phyloP scores from a whole-genome alignment of 2,888 invertebrate species.

The Acleris holmiana region DNA sequence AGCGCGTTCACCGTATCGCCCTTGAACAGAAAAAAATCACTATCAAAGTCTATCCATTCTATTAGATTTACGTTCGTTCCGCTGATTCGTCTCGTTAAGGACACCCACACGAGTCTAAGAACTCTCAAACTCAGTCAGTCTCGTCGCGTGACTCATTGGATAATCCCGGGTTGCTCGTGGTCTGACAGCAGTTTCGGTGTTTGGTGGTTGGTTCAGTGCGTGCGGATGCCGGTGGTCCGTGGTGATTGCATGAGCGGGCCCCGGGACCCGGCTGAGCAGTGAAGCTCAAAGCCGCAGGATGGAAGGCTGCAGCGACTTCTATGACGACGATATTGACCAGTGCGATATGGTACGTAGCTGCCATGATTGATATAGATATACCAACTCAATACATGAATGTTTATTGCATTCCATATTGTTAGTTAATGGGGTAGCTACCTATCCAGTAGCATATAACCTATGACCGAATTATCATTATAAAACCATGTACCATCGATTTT shows the following conservation, averaged over 20 bases:
- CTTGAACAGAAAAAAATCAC: constrained; percentile 61
- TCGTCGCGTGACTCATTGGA: constrained; percentile 77
- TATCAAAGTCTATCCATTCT: constrained; percentile 30
- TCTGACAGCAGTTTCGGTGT: constrained; percentile 58
- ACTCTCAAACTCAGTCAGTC: constrained; percentile 54
- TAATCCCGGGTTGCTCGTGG: constrained; percentile 66
- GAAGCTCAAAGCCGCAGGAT: constrained; percentile 72
- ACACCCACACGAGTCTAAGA: constrained; percentile 75
- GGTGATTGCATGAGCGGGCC: constrained; percentile 76
- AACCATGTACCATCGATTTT: no score
- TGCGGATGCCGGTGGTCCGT: constrained; percentile 82
- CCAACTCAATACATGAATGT: no score
- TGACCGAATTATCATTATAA: no score
- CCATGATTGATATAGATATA: background rate
- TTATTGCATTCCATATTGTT: no score
- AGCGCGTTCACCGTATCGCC: constrained; percentile 58
- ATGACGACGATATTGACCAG: constrained; percentile 83
- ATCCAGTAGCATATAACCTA: no score
- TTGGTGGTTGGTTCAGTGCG: constrained; percentile 58
- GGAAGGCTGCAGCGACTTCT: constrained; percentile 82
- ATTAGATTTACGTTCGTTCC: constrained; percentile 13
- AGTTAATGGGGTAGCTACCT: no score
- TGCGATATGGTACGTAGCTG: constrained; percentile 78
- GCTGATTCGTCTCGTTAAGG: constrained; percentile 66
- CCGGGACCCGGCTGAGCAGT: constrained; percentile 59